A percentile compares a stretch with the other conserved stretches of the same genome.
phyloP scores from a whole-genome alignment of 1,140 invertebrate species.

The Parapsyche elsis region DNA sequence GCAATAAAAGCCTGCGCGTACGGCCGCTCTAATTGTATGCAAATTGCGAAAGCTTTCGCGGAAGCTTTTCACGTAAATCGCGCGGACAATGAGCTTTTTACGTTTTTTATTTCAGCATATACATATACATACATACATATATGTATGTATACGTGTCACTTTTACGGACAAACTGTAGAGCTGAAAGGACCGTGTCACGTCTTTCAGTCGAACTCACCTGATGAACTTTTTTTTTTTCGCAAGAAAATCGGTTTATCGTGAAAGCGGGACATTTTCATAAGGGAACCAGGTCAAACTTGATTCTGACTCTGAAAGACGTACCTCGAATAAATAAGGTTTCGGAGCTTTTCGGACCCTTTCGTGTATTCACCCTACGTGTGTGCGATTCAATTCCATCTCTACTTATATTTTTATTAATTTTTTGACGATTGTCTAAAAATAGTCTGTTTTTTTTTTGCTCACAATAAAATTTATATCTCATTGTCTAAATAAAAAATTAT shows the following conservation, averaged over 20 bases:
- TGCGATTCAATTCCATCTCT: too few species aligned
- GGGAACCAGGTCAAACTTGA: slow-evolving; percentile 3
- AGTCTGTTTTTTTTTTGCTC: background rate
- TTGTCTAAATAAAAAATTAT: too few species aligned
- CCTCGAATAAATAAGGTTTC: background rate
- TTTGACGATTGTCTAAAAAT: background rate
- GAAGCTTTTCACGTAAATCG: background rate
- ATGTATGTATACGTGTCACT: background rate
- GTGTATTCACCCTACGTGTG: background rate
- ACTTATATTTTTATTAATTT: background rate
- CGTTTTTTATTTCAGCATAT: background rate
- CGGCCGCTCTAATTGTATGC: slow-evolving; percentile 10
- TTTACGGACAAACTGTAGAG: background rate
- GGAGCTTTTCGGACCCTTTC: slow-evolving; percentile 7
- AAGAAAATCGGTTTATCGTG: background rate
- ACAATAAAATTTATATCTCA: too few species aligned
- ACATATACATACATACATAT: background rate
- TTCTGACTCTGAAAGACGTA: background rate
- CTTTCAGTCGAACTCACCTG: slow-evolving; percentile 9
- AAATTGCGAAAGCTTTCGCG: slow-evolving; percentile 19
- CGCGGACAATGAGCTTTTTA: slow-evolving; percentile 11
- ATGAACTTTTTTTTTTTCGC: slow-evolving; percentile 2
- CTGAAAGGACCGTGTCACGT: background rate
- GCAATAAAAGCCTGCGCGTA: slow-evolving; percentile 1
- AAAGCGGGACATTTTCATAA: slow-evolving; percentile 2